Conservation (phyloP, 2,113 vertebrate genomes). For the Xenopus tropicalis region UCB_Xtro_10.0 CM004444.2:152861001-152861500, state of each 20-base stretch:
- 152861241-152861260: neutral
- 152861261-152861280: neutral
- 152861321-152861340: neutral
- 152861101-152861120: conserved; percentile 24
- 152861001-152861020: neutral
- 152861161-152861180: neutral
- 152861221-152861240: neutral
- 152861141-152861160: neutral
- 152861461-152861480: neutral
- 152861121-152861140: neutral
- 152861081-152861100: conserved; percentile 19
- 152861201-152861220: neutral
- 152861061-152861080: neutral
- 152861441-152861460: conserved; percentile 6
- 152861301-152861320: neutral
- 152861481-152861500: no score
- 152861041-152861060: conserved; percentile 23
- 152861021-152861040: neutral
- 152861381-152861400: neutral
- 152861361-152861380: neutral
- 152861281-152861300: neutral
- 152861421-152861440: neutral
- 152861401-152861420: neutral
- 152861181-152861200: neutral
- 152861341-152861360: conserved; percentile 2